A percentile compares a stretch with the other conserved stretches of the same genome.
These are phyloP conservation scores for Megaptera novaeangliae DNA, from an alignment of 2,113 vertebrate species.

Conservation along the genomic window DNA sequence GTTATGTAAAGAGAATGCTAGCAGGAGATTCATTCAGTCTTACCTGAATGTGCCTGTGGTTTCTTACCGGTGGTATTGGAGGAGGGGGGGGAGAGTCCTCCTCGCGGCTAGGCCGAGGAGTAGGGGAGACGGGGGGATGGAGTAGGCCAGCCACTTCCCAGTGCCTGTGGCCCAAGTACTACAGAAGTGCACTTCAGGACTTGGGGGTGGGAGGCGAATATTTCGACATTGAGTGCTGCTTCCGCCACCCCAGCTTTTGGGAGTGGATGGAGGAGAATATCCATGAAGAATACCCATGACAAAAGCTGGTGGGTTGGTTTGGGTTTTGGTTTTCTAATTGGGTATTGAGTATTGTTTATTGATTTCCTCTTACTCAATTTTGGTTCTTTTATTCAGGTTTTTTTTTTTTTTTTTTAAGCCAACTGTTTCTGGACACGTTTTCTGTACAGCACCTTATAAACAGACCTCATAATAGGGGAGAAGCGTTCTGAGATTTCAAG, in stretches of 20 bases:
- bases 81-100: background rate
- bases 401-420: background rate
- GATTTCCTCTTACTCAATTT: background rate
- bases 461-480: background rate
- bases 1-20: background rate
- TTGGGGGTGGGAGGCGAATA: background rate
- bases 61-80: conserved; percentile 49
- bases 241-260: background rate
- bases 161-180: background rate
- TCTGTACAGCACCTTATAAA: background rate
- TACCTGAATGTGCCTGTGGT: background rate
- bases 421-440: background rate
- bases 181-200: background rate
- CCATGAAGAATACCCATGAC: background rate
- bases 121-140: background rate
- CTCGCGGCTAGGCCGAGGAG: background rate
- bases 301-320: background rate
- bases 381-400: background rate
- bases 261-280: background rate
- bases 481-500: background rate
- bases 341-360: background rate
- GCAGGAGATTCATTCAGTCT: background rate
- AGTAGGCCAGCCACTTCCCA: background rate
- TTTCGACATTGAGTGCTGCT: background rate
- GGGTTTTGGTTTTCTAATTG: background rate